Conservation (phyloP, 2,113 vertebrate species). For the Malurus cyaneus region DNA sequence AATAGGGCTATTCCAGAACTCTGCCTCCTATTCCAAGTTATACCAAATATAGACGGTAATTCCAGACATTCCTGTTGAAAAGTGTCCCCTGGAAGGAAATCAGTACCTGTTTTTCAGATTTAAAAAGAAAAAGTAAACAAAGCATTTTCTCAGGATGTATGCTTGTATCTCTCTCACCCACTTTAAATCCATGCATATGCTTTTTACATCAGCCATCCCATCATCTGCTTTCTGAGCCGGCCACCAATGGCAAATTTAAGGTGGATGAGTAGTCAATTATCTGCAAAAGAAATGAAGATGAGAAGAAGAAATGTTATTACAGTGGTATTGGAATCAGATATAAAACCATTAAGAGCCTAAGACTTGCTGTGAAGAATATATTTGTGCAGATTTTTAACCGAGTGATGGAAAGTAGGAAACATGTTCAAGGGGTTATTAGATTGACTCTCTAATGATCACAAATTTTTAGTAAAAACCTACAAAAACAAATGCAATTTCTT, state of each 20-base stretch:
- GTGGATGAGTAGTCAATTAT: neutral
- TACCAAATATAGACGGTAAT: neutral
- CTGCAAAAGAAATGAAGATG: too few relatives aligned
- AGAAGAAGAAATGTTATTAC: too few relatives aligned
- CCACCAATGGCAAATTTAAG: neutral
- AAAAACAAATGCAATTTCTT: neutral
- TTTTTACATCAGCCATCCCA: neutral
- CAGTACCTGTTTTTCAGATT: neutral
- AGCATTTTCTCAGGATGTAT: neutral
- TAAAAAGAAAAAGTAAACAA: neutral
- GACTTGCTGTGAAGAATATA: too few relatives aligned
- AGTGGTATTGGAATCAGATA: too few relatives aligned
- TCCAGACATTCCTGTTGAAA: neutral
- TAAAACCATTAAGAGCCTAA: too few relatives aligned
- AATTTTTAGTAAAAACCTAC: neutral
- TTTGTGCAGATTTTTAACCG: too few relatives aligned
- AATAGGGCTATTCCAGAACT: neutral
- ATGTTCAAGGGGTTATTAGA: too few relatives aligned
- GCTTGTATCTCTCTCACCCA: neutral
- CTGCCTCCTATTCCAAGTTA: neutral
- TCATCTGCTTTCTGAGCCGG: neutral
- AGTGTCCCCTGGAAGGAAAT: neutral
- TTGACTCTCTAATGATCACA: neutral
- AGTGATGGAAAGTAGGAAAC: too few relatives aligned
- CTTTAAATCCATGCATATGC: neutral